Evolutionary conservation across 2,113 vertebrate genomes (phyloP), one percentile per base, ranked within the genome.

Genomic region (Leiothrix lutea): DNA sequence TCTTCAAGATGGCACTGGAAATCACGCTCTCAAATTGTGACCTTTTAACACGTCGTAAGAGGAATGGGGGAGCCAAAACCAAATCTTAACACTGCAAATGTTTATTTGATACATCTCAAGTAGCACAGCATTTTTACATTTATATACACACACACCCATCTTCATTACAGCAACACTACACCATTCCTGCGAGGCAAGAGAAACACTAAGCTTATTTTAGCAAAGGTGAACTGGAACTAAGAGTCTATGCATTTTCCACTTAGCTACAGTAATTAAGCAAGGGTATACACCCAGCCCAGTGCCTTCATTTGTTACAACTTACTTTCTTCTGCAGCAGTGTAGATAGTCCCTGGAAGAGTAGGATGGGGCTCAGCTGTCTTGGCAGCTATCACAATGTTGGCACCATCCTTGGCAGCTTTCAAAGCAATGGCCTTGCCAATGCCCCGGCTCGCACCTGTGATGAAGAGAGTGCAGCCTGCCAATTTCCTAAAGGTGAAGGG

Each of bases 371-470:
- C 98, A 4, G 98, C 97, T 0, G 99, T 99, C 97, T 99, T 99
- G 25, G 99, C 99, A 33, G 99, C 99, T 77, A 99, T 98, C 61
- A 99, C 98, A 35, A 99, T 92, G 87, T 99, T 99, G 56, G 99
- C 99, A 64, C 99, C 99, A 45, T 99, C 99, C 77, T 95, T 98
- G 38, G 99, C 99, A 44, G 99, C 99, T 96, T 99, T 99, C 95
- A 99, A 95, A 19, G 99, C 99, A 85, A 99, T 99, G 67, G 99
- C 99, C 95, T 99, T 99, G 33, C 99, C 99, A 50, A 99, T 99
- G 44, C 99, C 99, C 11, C 99, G 98, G 88, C 99, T 99, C 3
- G 99, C 99, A 0, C 99, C 99, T 0, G 99, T 99, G 96, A 99
- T 99, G 97, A 99, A 99, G 53, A 99, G 94, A 4, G 99, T 99